Base-by-base conservation (phyloP, 2,888 invertebrate genomes). In the Bursaphelenchus okinawaensis region DNA sequence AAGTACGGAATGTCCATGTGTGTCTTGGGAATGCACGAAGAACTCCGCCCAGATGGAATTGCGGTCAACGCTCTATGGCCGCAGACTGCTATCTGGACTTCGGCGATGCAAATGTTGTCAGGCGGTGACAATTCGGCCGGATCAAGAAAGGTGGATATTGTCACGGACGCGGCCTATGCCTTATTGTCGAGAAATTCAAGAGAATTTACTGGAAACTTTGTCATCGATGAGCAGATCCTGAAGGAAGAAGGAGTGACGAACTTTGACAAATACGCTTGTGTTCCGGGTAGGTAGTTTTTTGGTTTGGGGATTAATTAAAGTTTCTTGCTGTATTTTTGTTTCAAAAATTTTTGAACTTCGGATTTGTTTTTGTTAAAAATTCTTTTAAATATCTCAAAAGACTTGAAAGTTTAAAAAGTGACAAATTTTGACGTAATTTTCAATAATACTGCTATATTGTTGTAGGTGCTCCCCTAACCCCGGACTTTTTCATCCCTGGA, bases 11-110 rank as follows among this genome's bases (percentile, higher is more conserved):
- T 81, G 86, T 93, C 93, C 0, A 91, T 96, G 92, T 94, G 94
- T 84, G 93, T 91, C 0, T 86, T 95, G 16, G 76, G 95, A 12
- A 88, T 93, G 83, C 89, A 90, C 0, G 93, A 93, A 28, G 96
- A 96, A 85, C 90, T 93, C 79, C 89, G 88, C 77, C 87, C 87
- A 0, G 87, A 87, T 73, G 89, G 90, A 65, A 89, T 96, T 69
- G 92, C 90, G 16, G 93, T 95, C 8, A 96, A 96, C 85, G 93
- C 94, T 0, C 87, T 96, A 0, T 96, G 96, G 96, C 95, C 96
- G 0, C 88, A 88, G 83, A 76, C 74, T 0, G 67, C 68, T 92
- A 75, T 77, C 55, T 80, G 78, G 63, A 98, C 96, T 0, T 94
- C 95, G 1, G 95, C 95, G 94, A 0, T 86, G 84, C 84, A 83